Evolutionary conservation across 2,888 invertebrate genomes (phyloP).

Genomic region (Erannis defoliaria): DNA sequence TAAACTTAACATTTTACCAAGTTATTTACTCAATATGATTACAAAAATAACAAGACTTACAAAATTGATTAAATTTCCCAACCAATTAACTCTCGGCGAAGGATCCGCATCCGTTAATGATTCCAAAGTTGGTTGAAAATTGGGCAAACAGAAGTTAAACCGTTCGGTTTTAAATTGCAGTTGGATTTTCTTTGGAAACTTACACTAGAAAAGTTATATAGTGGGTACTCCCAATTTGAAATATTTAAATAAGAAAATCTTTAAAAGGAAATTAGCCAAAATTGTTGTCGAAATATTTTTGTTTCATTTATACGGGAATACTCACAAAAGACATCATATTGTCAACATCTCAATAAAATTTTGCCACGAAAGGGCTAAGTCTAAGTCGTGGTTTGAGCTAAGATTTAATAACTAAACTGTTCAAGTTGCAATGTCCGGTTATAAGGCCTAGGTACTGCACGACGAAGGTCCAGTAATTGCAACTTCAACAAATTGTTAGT

Average conservation of each 20-base stretch:
- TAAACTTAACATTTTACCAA: not conserved
- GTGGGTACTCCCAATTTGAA: not conserved
- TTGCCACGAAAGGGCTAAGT: too few species aligned
- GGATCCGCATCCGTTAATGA: constrained; percentile 28
- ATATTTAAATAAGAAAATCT: not conserved
- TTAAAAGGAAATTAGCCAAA: too few species aligned
- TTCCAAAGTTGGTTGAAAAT: constrained; percentile 24
- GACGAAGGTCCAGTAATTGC: too few species aligned
- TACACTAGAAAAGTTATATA: not conserved
- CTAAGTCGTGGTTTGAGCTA: too few species aligned
- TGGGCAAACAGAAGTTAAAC: constrained; percentile 18
- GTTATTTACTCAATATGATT: constrained; percentile 19
- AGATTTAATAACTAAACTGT: too few species aligned
- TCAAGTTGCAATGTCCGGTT: too few species aligned
- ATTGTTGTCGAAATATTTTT: too few species aligned
- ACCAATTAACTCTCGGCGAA: constrained; percentile 27
- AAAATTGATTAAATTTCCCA: constrained; percentile 31
- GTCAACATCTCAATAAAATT: too few species aligned
- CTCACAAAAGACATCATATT: too few species aligned
- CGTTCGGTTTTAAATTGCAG: constrained; percentile 22
- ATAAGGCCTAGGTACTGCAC: too few species aligned
- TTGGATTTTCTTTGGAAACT: constrained; percentile 10
- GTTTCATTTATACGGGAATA: too few species aligned
- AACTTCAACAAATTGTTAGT: too few species aligned
- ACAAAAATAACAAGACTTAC: constrained; percentile 23